phyloP scores from a whole-genome alignment of 2,113 vertebrate genomes.

The Gymnobelideus leadbeateri region DNA sequence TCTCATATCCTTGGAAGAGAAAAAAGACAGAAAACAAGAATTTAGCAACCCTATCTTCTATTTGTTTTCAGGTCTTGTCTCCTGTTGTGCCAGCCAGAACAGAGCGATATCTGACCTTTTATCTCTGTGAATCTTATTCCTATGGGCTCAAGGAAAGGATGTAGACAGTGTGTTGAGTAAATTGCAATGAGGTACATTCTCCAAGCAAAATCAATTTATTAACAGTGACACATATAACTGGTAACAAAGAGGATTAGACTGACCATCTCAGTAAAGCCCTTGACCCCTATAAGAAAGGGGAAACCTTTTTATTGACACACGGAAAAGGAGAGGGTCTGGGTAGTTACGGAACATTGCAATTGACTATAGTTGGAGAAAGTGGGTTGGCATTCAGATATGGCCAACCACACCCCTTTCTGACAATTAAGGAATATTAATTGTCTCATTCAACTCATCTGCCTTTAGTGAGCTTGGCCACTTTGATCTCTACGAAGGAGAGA shows the following conservation, averaged over 20 bases:
- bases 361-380: background rate
- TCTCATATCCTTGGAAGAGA: background rate
- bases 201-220: background rate
- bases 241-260: background rate
- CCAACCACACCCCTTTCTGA: background rate
- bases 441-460: background rate
- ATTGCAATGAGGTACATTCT: background rate
- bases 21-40: background rate
- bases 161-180: background rate
- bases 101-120: background rate
- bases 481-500: background rate
- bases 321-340: background rate
- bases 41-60: background rate
- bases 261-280: background rate
- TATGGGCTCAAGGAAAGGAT: background rate
- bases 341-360: background rate
- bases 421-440: background rate
- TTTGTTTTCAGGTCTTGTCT: background rate
- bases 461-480: background rate
- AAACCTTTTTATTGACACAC: background rate
- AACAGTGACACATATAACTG: background rate
- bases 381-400: background rate
- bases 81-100: background rate
- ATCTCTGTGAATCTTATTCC: background rate
- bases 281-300: background rate